Percentiles rank a stretch among this genome's conserved stretches.
These are phyloP conservation scores for Ridgeia piscesae DNA, from an alignment of 1,140 invertebrate genomes.

Conservation along the genomic window DNA sequence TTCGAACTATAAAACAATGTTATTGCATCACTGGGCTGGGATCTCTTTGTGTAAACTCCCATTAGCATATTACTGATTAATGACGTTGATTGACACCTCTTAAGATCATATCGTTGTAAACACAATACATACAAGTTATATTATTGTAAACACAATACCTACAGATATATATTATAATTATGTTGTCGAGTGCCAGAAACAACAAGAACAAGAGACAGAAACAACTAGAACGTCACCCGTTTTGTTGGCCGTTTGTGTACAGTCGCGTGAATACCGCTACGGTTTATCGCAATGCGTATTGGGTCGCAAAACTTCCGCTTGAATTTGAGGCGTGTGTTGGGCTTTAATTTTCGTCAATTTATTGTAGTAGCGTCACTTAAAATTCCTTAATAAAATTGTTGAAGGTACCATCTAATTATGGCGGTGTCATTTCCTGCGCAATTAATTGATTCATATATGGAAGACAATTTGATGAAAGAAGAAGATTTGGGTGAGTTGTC, in stretches of 20 bases:
- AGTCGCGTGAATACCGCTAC: background rate
- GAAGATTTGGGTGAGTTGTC: background rate
- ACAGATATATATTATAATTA: too few relatives aligned
- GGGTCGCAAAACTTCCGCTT: background rate
- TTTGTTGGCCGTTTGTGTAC: background rate
- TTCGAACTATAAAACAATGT: too few relatives aligned
- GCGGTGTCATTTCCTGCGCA: background rate
- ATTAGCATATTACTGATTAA: too few relatives aligned
- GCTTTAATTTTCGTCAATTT: background rate
- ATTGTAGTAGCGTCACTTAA: background rate
- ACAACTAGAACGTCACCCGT: background rate
- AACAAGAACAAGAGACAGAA: background rate
- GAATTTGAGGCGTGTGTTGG: background rate
- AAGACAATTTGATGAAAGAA: slow-evolving; percentile 1
- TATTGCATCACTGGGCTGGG: too few relatives aligned
- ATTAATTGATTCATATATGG: background rate
- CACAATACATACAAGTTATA: too few relatives aligned
- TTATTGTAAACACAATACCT: too few relatives aligned
- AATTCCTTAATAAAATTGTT: slow-evolving; percentile 33
- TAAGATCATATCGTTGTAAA: too few relatives aligned
- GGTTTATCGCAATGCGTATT: background rate
- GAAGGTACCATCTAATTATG: slow-evolving; percentile 35
- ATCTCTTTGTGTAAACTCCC: too few relatives aligned
- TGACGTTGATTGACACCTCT: too few relatives aligned
- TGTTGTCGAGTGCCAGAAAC: too few relatives aligned